phyloP scores from a whole-genome alignment of 2,888 invertebrate species.

The Crioceris asparagi region DNA sequence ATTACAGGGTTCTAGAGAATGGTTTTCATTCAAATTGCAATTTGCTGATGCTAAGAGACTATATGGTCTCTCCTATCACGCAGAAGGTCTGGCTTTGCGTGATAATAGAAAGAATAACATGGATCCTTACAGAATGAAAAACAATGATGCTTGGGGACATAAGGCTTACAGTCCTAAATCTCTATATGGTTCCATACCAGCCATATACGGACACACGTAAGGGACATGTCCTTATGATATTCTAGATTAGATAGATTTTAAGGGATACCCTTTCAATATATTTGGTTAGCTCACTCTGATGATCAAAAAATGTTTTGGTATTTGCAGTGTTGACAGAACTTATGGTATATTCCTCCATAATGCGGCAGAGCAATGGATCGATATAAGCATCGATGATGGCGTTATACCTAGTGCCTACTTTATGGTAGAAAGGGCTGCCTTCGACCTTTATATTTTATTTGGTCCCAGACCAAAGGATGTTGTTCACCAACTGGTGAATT shows the following conservation, averaged over 20 bases:
- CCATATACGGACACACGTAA: conserved; percentile 82
- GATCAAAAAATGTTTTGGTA: neutral
- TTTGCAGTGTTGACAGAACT: conserved; percentile 9
- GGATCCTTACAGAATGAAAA: conserved; percentile 88
- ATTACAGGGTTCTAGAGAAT: too few species aligned
- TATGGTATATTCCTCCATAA: conserved; percentile 53
- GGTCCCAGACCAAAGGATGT: conserved; percentile 77
- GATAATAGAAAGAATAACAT: conserved; percentile 51
- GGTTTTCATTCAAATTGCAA: conserved; percentile 21
- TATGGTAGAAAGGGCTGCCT: conserved; percentile 89
- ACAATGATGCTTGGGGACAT: conserved; percentile 74
- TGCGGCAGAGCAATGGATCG: conserved; percentile 95
- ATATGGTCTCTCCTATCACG: conserved; percentile 75
- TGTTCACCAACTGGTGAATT: conserved; percentile 69
- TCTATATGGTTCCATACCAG: conserved; percentile 55
- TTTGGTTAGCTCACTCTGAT: neutral
- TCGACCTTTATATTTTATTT: conserved; percentile 82
- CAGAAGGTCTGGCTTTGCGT: conserved; percentile 71
- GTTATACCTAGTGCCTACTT: conserved; percentile 60
- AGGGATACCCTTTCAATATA: neutral
- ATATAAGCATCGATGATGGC: conserved; percentile 43
- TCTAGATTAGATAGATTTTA: neutral
- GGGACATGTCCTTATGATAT: too few species aligned
- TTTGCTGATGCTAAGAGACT: conserved; percentile 18
- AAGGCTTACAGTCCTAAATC: conserved; percentile 78